phyloP scores from a whole-genome alignment of 2,797 vertebrate genomes.

The Epinephelus awoara region DNA sequence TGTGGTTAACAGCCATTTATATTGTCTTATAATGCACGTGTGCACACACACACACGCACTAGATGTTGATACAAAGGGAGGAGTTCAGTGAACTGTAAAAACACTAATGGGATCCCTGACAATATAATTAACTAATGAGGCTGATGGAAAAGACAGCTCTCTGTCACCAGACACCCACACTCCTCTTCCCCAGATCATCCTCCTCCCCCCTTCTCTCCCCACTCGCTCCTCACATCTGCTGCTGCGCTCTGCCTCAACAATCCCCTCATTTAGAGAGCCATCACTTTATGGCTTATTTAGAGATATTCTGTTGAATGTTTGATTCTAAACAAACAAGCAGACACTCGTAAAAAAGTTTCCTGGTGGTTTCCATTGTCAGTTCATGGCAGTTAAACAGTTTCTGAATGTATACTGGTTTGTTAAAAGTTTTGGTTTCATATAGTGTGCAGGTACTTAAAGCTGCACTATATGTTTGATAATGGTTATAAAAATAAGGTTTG shows the following conservation, averaged over 20 bases:
- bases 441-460: too few relatives aligned
- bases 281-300: background rate
- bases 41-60: slow-evolving; percentile 22
- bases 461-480: background rate
- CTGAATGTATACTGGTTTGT: background rate
- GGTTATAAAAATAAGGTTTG: background rate
- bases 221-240: slow-evolving; percentile 56
- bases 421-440: too few relatives aligned
- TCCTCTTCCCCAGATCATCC: slow-evolving; percentile 10
- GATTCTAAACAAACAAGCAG: background rate
- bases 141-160: slow-evolving; percentile 69
- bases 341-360: too few relatives aligned
- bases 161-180: slow-evolving; percentile 51
- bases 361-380: background rate
- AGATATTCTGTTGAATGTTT: background rate
- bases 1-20: slow-evolving; percentile 10
- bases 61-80: slow-evolving; percentile 68
- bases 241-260: slow-evolving; percentile 14
- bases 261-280: slow-evolving; percentile 8
- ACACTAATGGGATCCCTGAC: slow-evolving; percentile 77
- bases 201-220: slow-evolving; percentile 1
- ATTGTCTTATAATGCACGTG: slow-evolving; percentile 23
- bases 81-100: slow-evolving; percentile 74
- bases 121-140: slow-evolving; percentile 76
- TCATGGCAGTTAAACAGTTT: background rate